phyloP scores from a whole-genome alignment of 2,113 vertebrate species.

The Erpornis zantholeuca region DNA sequence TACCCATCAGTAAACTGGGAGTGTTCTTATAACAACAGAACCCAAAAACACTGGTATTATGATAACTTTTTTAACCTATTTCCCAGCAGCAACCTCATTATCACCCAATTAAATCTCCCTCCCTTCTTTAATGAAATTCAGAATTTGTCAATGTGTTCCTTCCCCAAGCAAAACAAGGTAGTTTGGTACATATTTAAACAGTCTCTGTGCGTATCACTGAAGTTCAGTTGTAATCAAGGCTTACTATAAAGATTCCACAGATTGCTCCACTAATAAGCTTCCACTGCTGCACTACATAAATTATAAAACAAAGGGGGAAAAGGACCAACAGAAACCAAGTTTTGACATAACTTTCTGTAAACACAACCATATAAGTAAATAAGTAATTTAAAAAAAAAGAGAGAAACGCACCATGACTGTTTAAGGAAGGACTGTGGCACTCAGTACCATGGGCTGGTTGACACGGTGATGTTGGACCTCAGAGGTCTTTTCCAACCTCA shows the following conservation, averaged over 20 bases:
- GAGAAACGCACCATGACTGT: rapidly evolving
- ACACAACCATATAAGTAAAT: neutral
- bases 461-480: neutral
- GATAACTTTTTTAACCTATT: neutral
- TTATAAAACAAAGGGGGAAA: conserved; percentile 2
- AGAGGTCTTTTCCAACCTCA: neutral
- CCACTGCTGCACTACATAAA: conserved; percentile 26
- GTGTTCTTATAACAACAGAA: neutral
- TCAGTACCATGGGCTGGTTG: neutral
- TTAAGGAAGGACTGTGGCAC: neutral
- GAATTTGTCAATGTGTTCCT: neutral
- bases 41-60: neutral
- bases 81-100: neutral
- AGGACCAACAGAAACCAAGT: conserved; percentile 1
- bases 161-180: neutral
- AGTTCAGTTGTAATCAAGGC: conserved; percentile 31
- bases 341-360: neutral
- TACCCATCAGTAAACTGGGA: neutral
- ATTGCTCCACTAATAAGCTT: conserved; percentile 27
- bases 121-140: neutral
- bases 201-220: neutral
- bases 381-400: neutral
- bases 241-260: conserved; percentile 33
- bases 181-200: neutral
- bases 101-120: neutral